A percentile compares a stretch with the other conserved stretches of the same genome.
Evolutionary conservation across 2,113 vertebrate species (phyloP).

Genomic region (Brienomyrus longianalis): DNA sequence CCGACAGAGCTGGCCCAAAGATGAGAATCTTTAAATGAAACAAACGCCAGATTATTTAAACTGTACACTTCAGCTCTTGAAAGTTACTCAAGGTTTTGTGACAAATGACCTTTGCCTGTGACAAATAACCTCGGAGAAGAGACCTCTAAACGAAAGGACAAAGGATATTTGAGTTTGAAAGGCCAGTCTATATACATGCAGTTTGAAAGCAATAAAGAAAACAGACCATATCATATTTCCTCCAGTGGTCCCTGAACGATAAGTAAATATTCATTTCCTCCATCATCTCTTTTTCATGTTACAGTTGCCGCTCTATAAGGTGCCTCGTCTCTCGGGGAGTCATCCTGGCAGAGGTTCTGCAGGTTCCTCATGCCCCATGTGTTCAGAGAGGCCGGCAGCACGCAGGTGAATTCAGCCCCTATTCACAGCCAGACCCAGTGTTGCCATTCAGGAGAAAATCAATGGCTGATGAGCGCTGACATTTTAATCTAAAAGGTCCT

Average conservation of each 20-base stretch:
- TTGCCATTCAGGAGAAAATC: slow-evolving; percentile 44
- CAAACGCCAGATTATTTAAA: background rate
- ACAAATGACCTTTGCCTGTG: background rate
- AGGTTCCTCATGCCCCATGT: background rate
- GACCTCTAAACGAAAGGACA: background rate
- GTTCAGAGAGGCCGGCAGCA: background rate
- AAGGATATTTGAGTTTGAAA: background rate
- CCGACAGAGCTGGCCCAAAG: background rate
- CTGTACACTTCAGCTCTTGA: background rate
- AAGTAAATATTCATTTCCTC: slow-evolving; percentile 11
- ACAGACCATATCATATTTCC: background rate
- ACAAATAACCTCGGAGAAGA: background rate
- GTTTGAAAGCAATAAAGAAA: background rate
- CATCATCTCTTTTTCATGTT: slow-evolving; percentile 5
- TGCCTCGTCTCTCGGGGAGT: background rate
- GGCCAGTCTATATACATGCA: background rate
- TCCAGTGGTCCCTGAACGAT: slow-evolving; percentile 1
- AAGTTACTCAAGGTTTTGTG: background rate
- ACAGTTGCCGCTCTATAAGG: background rate
- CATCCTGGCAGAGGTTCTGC: background rate
- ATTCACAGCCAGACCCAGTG: slow-evolving; percentile 23
- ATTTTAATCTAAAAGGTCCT: slow-evolving; percentile 47
- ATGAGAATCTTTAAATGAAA: background rate
- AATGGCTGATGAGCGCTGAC: slow-evolving; percentile 35
- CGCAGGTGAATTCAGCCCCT: slow-evolving; percentile 21